A percentile compares a stretch with the other conserved stretches of the same genome.
These are phyloP conservation scores for Pomatostomus ruficeps DNA, from an alignment of 2,113 vertebrate genomes.

Conservation along the genomic window DNA sequence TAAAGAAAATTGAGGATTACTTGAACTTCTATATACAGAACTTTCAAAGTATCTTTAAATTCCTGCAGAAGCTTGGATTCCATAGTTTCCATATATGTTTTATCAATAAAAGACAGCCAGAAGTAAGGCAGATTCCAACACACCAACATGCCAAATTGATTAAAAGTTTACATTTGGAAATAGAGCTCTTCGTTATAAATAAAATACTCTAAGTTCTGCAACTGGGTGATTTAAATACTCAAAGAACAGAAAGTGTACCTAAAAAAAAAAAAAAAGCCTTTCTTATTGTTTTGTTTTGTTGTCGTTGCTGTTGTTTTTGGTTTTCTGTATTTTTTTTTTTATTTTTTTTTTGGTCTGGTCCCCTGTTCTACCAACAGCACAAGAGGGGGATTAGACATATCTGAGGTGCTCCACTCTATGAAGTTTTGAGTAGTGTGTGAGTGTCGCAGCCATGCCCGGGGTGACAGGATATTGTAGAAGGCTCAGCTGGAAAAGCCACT, in stretches of 20 bases:
- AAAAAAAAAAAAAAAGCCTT: background rate
- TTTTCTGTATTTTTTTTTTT: too few relatives aligned
- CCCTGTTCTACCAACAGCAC: background rate
- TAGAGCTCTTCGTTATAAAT: background rate
- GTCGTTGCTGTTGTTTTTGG: too few relatives aligned
- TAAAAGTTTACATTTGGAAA: background rate
- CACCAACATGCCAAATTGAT: background rate
- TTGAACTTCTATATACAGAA: background rate
- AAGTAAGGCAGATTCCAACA: background rate
- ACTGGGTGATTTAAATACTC: background rate
- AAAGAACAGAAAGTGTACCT: background rate
- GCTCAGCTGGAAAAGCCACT: background rate
- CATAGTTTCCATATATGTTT: background rate
- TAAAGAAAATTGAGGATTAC: background rate
- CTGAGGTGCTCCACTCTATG: background rate
- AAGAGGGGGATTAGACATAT: background rate
- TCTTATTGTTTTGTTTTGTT: too few relatives aligned
- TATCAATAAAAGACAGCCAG: background rate
- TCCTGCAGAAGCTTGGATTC: background rate
- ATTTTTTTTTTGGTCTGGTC: background rate
- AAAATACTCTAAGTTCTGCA: background rate
- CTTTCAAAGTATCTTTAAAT: background rate
- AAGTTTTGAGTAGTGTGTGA: background rate
- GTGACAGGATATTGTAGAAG: background rate
- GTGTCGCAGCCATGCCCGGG: background rate